Base-by-base conservation (phyloP, 2,113 vertebrate genomes). In the Oceanodroma tethys region DNA sequence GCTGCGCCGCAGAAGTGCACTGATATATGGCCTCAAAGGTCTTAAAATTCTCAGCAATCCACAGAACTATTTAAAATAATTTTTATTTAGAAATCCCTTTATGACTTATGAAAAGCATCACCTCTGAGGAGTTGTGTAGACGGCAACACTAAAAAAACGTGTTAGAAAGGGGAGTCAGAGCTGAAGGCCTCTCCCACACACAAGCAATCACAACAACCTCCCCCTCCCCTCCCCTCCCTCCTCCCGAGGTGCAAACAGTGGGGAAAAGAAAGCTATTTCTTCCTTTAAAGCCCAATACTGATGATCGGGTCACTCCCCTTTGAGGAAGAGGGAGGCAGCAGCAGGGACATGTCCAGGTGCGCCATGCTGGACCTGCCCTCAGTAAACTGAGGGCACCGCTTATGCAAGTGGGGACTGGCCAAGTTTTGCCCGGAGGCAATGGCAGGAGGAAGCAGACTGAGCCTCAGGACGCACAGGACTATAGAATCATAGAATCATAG, bases 351-450 rank as follows among this genome's bases (percentile, higher is more conserved):
- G 5, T 1, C 43, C 43, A 59, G 47, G 13, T 1, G 0, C 6
- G 21, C 22, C 36, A 15, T 52, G 43, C 40, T 23, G 52, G 29
- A 42, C n/a, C 18, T 95, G n/a, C 26, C 56, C 26, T 66, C 30
- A 16, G 15, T 4, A 55, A 89, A 73, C 36, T 5, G 47, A 58
- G 1, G 12, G 21, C 70, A 55, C 22, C 0, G 0, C 42, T 36
- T 15, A 6, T 0, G 27, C 25, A 38, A 26, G 30, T 11, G 6
- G 19, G 30, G 9, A n/a, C 43, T 8, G 47, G n/a, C 14, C 52
- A 34, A 38, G 17, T 7, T 68, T 87, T 52, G 27, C 7, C 15
- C 4, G 1, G 43, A 30, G 23, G 9, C 29, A 42, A 4, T 0
- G n/a, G 32, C 40, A 52, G 48, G n/a, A 68, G 40, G 27, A 38